A percentile compares a stretch with the other conserved stretches of the same genome.
Evolutionary conservation across 2,113 vertebrate genomes (phyloP).

Genomic region (Ochotona princeps): DNA sequence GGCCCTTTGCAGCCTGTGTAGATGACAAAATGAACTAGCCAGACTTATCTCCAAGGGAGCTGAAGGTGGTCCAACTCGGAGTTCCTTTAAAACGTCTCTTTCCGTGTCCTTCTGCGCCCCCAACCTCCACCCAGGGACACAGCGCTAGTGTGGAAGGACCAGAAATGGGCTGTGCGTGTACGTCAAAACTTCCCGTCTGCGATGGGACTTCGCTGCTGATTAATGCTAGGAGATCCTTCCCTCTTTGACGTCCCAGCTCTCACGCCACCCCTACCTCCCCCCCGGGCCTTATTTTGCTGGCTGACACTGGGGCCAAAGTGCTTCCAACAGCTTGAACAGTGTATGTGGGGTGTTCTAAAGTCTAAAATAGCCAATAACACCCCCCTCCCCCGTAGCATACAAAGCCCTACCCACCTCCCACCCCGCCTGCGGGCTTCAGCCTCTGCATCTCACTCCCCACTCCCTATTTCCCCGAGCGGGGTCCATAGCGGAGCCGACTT

Average conservation of each 20-base stretch:
- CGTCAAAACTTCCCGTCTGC: conserved; percentile 63
- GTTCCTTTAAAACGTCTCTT: conserved; percentile 19
- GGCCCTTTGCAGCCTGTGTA: background rate
- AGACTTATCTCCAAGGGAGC: background rate
- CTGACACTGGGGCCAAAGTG: background rate
- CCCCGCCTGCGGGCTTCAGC: conserved; percentile 1
- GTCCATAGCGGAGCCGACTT: conserved; percentile 54
- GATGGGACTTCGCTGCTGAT: conserved; percentile 8
- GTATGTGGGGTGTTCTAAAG: background rate
- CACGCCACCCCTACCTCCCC: background rate
- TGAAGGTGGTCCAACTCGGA: background rate
- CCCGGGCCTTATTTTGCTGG: conserved; percentile 12
- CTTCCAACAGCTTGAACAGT: background rate
- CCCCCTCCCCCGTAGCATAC: conserved; percentile 14
- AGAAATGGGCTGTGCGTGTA: background rate
- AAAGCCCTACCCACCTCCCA: conserved; percentile 14
- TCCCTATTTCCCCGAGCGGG: background rate
- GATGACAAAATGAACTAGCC: conserved; percentile 41
- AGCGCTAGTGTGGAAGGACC: background rate
- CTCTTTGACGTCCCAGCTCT: background rate
- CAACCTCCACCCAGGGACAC: too few relatives aligned
- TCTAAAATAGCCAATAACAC: background rate
- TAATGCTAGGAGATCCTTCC: background rate
- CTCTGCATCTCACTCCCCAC: background rate
- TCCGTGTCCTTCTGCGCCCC: background rate